Conservation (phyloP, 2,797 vertebrate genomes). For the Enteromius afrohamiltoni region DNA sequence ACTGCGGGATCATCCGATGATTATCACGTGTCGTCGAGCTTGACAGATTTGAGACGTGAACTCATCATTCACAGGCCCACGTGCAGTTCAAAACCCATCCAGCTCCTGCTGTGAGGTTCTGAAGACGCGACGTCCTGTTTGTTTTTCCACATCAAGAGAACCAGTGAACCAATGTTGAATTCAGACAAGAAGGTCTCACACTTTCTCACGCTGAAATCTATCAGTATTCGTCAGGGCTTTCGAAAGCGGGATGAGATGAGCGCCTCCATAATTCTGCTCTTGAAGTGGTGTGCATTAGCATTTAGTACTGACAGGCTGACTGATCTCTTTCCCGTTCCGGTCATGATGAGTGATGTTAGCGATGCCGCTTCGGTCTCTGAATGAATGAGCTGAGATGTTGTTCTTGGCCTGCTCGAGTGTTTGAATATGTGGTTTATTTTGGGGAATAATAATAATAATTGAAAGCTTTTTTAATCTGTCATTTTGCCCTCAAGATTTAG, state of each 20-base stretch:
- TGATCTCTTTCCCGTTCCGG: not conserved
- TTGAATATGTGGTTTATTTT: constrained; percentile 1
- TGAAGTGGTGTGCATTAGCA: constrained; percentile 24
- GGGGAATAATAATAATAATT: not conserved
- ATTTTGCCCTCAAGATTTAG: not conserved
- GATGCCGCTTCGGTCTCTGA: not conserved
- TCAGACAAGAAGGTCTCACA: constrained; percentile 16
- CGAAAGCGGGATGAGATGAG: not conserved
- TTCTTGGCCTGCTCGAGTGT: not conserved
- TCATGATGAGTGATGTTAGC: not conserved
- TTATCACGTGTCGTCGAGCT: constrained; percentile 31
- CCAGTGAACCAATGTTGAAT: constrained; percentile 17
- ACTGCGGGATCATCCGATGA: constrained; percentile 38
- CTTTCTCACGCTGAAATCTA: constrained; percentile 49
- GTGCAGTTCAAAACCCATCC: constrained; percentile 36
- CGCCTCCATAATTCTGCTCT: not conserved
- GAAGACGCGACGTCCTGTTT: constrained; percentile 50
- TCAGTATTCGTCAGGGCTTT: not conserved
- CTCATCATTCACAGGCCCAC: constrained; percentile 49
- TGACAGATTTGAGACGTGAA: constrained; percentile 34
- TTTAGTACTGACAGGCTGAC: not conserved
- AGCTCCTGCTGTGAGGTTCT: constrained; percentile 40
- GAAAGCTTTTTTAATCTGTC: not conserved
- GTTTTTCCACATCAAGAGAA: constrained; percentile 43
- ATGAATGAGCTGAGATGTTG: constrained; percentile 25